Conservation (phyloP, 2,797 vertebrate genomes). For the Chaetophractus vellerosus region DNA sequence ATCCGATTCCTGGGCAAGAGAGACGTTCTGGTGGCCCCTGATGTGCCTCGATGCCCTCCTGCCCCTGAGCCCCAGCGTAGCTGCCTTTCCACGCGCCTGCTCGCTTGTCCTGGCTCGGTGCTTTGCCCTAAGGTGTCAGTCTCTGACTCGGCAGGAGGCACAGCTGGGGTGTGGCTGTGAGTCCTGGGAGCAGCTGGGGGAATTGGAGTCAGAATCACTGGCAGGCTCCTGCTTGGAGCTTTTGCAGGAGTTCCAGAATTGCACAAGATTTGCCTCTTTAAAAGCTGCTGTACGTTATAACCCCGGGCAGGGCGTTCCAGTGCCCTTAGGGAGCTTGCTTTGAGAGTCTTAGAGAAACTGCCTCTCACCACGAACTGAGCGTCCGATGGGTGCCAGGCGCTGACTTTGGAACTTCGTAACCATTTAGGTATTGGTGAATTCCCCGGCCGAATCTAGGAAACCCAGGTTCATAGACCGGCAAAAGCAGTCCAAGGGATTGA, state of each 20-base stretch:
- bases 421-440: background rate
- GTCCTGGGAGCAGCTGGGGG: background rate
- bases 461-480: background rate
- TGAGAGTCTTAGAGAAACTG: background rate
- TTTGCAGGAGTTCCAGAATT: background rate
- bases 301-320: background rate
- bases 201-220: background rate
- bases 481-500: background rate
- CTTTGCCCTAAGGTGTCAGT: background rate
- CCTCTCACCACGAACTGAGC: background rate
- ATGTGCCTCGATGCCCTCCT: background rate
- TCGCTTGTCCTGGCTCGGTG: background rate
- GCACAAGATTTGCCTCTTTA: fast-evolving
- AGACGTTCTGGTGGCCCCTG: background rate
- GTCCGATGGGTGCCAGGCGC: fast-evolving
- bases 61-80: background rate
- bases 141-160: background rate
- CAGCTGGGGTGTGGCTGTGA: background rate
- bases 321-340: background rate
- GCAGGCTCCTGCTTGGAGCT: background rate
- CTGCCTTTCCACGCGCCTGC: background rate
- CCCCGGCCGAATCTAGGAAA: background rate
- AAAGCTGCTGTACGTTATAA: background rate
- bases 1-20: no score
- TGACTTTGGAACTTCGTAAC: background rate